Conservation (phyloP, 2,113 vertebrate species). For the Elephas maximus region DNA sequence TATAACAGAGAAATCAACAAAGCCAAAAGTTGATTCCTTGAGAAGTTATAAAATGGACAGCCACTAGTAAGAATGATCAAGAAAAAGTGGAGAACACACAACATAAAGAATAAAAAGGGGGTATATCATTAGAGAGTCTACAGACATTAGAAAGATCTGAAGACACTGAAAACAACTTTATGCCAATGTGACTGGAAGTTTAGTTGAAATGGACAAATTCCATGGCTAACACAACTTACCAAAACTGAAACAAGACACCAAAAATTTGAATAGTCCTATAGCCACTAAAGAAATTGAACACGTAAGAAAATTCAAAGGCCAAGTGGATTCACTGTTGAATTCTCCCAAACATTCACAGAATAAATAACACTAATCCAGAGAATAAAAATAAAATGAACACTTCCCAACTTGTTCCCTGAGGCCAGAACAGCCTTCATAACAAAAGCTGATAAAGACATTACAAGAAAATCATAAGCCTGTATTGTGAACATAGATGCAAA, state of each 20-base stretch:
- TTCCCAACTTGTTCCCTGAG: background rate
- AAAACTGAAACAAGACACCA: constrained; percentile 33
- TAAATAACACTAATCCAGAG: background rate
- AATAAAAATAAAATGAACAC: constrained; percentile 16
- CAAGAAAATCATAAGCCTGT: background rate
- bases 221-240: background rate
- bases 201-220: constrained; percentile 25
- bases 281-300: too few species aligned
- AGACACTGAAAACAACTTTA: background rate
- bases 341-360: constrained; percentile 19
- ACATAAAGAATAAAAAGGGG: background rate
- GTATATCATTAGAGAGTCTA: background rate
- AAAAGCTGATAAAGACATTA: constrained; percentile 25
- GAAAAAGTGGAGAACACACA: background rate
- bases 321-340: background rate
- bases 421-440: background rate
- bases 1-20: background rate
- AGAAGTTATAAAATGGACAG: background rate
- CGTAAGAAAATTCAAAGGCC: background rate
- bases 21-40: background rate
- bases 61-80: background rate
- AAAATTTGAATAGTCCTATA: background rate
- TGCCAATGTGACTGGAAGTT: background rate
- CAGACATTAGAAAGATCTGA: background rate
- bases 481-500: background rate